Evolutionary conservation across 2,797 vertebrate genomes (phyloP), one percentile per base, ranked within the genome.

Genomic region (Gouania willdenowi): DNA sequence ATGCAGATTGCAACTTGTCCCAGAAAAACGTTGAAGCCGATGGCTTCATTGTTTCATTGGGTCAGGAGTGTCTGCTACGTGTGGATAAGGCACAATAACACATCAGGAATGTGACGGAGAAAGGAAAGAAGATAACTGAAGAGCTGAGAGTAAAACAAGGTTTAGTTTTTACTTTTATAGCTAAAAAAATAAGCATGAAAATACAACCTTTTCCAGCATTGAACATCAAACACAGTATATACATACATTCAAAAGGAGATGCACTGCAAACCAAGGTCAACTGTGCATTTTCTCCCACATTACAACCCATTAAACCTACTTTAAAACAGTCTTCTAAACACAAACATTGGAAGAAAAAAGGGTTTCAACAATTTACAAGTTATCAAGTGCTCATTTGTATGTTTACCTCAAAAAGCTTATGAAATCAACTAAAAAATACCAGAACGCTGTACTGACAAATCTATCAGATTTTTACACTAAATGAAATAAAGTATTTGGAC

Each of bases 41-140:
- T 30, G 6, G 4, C 19, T 2, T 53, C 35, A 61, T 56, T 75
- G 46, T 69, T 72, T 64, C 49, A 50, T n/a, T n/a, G n/a, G n/a
- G 35, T 25, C 33, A 21, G 51, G 41, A 66, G 41, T 25, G 38
- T 34, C 63, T 71, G 68, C 16, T 52, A 26, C 57, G 62, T 51
- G 20, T 16, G 77, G 79, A 85, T 83, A 83, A 87, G 81, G 23
- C 53, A 23, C 17, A 79, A 84, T 47, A 81, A 82, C 75, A 84
- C 24, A 17, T 31, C 52, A 44, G 65, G 71, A 64, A 40, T 32
- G 20, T 26, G 5, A 19, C 35, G 36, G 15, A 38, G 39, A 43
- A 25, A 34, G 10, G 7, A 13, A 38, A 44, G 66, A 52, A 27
- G 54, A 29, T 50, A n/a, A n/a, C n/a, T n/a, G n/a, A n/a, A n/a